Evolutionary conservation across 2,797 vertebrate genomes (phyloP).

Genomic region (Chrysocyon brachyurus): DNA sequence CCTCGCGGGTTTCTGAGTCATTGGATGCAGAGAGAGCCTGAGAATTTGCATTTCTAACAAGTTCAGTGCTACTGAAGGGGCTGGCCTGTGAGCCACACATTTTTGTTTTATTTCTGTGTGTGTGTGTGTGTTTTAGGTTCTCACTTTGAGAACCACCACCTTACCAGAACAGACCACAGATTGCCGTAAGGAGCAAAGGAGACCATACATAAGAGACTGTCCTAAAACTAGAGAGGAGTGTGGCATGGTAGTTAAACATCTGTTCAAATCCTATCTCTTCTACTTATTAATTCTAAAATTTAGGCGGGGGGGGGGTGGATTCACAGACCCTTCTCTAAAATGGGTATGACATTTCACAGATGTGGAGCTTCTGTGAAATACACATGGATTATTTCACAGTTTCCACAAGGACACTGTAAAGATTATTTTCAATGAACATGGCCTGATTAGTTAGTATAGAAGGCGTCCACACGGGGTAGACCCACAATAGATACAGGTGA

Average conservation of each 20-base stretch:
- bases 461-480: fast-evolving
- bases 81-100: not conserved
- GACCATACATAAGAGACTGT: fast-evolving
- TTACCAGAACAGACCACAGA: not conserved
- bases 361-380: not conserved
- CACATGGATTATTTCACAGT: not conserved
- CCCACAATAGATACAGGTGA: not conserved
- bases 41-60: not conserved
- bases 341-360: not conserved
- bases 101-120: not conserved
- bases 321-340: not conserved
- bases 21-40: not conserved
- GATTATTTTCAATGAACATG: not conserved
- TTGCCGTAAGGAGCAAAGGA: not conserved
- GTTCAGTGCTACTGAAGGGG: not conserved
- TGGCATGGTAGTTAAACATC: not conserved
- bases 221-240: not conserved
- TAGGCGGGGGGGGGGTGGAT: no score
- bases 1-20: not conserved
- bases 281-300: not conserved
- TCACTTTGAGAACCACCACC: not conserved
- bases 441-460: not conserved
- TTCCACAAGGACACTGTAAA: not conserved
- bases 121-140: not conserved
- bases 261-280: not conserved